Percentiles rank a stretch among this genome's conserved stretches.
These are phyloP conservation scores for Brenthis ino DNA, from an alignment of 2,888 invertebrate genomes.

Conservation along the genomic window DNA sequence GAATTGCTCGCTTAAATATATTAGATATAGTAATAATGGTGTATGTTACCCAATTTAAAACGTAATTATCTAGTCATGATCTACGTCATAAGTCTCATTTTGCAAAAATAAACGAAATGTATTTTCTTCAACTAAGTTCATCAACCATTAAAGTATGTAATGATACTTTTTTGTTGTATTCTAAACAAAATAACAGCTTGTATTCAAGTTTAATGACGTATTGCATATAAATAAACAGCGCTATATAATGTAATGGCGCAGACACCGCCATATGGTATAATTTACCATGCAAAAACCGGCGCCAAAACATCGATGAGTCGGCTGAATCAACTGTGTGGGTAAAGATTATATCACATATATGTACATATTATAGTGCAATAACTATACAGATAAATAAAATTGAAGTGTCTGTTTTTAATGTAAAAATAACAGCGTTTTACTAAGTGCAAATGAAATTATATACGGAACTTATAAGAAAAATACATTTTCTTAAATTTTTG, in stretches of 20 bases:
- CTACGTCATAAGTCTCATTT: no score
- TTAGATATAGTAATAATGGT: no score
- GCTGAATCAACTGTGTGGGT: neutral
- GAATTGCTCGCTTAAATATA: no score
- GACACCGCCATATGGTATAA: constrained; percentile 26
- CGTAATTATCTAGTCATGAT: no score
- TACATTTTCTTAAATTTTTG: no score
- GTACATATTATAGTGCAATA: no score
- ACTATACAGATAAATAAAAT: no score
- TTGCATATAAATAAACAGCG: constrained; percentile 17
- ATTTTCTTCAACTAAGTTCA: neutral
- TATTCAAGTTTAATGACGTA: constrained; percentile 15
- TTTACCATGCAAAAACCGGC: constrained; percentile 22
- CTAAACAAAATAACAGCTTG: constrained; percentile 7
- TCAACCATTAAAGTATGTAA: neutral
- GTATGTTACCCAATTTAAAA: no score
- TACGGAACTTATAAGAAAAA: no score
- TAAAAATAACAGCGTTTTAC: no score
- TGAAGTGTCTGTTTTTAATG: no score
- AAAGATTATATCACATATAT: neutral
- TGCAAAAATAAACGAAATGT: neutral
- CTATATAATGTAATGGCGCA: constrained; percentile 9
- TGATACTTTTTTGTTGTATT: neutral
- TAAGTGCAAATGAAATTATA: no score
- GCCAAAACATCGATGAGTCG: constrained; percentile 21